Percentiles rank a stretch among this genome's conserved stretches.
phyloP scores from a whole-genome alignment of 2,797 vertebrate species.

The Sebastes ruberrimus region DNA sequence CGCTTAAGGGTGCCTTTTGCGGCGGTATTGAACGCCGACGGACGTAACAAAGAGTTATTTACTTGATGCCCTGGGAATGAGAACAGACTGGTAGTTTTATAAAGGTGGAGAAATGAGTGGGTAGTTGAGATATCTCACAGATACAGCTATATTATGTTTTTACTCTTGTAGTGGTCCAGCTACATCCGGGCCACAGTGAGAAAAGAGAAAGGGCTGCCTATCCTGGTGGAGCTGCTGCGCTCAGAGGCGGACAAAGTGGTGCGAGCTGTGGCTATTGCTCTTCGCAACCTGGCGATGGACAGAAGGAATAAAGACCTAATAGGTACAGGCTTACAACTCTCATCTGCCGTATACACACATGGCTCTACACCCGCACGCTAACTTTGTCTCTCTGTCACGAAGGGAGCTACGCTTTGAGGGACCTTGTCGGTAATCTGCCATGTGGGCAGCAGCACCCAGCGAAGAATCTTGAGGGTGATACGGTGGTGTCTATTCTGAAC shows the following conservation, averaged over 20 bases:
- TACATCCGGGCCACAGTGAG: slow-evolving; percentile 95
- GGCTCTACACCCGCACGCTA: background rate
- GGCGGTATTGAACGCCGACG: too few species aligned
- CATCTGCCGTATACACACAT: too few species aligned
- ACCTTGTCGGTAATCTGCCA: slow-evolving; percentile 93
- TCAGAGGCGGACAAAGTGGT: slow-evolving; percentile 97
- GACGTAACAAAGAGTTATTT: too few species aligned
- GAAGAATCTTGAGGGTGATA: slow-evolving; percentile 95
- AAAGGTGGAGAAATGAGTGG: background rate
- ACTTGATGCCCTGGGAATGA: too few species aligned
- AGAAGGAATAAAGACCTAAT: slow-evolving; percentile 97
- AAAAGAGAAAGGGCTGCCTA: slow-evolving; percentile 94
- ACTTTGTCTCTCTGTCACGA: background rate
- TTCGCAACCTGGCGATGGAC: slow-evolving; percentile 97
- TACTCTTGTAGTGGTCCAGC: slow-evolving; percentile 90
- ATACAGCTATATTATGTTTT: background rate
- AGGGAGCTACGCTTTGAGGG: slow-evolving; percentile 96
- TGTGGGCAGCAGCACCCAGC: slow-evolving; percentile 91
- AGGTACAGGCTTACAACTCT: slow-evolving; percentile 74
- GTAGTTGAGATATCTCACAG: background rate
- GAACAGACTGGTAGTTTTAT: background rate
- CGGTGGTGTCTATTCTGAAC: slow-evolving; percentile 94
- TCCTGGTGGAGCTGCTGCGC: slow-evolving; percentile 95
- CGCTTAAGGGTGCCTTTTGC: too few species aligned
- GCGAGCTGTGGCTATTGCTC: slow-evolving; percentile 93